phyloP scores from a whole-genome alignment of 2,797 vertebrate species.

The Gobio occitaniae region DNA sequence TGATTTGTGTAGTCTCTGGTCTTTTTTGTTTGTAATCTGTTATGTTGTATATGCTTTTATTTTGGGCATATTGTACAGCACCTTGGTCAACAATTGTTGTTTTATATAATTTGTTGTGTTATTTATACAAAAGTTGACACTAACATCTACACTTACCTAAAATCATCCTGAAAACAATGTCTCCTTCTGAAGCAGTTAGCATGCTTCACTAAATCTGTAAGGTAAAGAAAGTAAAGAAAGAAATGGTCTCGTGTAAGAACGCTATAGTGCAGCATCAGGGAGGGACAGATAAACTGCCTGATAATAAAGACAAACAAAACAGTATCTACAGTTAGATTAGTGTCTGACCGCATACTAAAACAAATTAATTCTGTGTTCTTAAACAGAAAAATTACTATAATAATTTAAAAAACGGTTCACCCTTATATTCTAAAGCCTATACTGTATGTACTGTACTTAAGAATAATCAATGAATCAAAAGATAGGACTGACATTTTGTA shows the following conservation, averaged over 20 bases:
- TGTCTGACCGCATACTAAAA: neutral
- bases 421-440: neutral
- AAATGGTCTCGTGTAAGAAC: neutral
- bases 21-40: neutral
- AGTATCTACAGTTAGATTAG: neutral
- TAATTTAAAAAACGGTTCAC: conserved; percentile 8
- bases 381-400: neutral
- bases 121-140: neutral
- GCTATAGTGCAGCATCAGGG: neutral
- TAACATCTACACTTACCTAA: conserved; percentile 13
- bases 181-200: neutral
- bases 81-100: neutral
- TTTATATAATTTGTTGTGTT: neutral
- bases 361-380: neutral
- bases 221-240: neutral
- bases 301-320: neutral
- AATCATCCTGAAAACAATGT: conserved; percentile 19
- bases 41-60: neutral
- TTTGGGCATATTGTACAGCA: neutral
- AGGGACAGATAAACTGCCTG: neutral
- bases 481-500: neutral
- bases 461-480: neutral
- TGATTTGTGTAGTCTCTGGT: neutral
- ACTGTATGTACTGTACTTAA: neutral
- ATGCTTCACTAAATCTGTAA: neutral